Conservation (phyloP, 2,888 invertebrate genomes). For the Caenorhabditis plicata region DNA sequence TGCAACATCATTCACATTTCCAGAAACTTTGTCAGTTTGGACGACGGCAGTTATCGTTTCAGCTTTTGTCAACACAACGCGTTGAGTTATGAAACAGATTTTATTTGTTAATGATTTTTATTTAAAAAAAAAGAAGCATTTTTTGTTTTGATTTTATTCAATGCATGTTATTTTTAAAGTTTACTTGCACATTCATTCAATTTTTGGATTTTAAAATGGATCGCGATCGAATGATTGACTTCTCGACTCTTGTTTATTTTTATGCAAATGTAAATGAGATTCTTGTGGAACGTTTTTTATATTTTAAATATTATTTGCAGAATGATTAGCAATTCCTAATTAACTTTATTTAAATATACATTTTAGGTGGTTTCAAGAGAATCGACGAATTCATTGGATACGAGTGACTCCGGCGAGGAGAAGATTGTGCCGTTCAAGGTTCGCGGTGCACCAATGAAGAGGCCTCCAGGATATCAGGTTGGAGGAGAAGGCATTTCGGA, state of each 20-base stretch:
- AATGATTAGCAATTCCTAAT: not conserved
- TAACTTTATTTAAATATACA: not conserved
- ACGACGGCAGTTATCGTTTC: slow-evolving; percentile 28
- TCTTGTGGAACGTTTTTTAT: too few relatives aligned
- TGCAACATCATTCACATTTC: slow-evolving; percentile 1
- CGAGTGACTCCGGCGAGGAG: slow-evolving; percentile 49
- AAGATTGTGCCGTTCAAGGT: slow-evolving; percentile 68
- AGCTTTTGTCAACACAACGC: slow-evolving; percentile 28
- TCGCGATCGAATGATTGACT: too few relatives aligned
- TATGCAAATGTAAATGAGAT: not conserved
- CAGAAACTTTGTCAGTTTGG: slow-evolving; percentile 33
- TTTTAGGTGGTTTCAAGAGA: slow-evolving; percentile 44
- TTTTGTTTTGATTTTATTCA: too few relatives aligned
- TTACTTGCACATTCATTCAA: too few relatives aligned
- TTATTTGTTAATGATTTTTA: too few relatives aligned
- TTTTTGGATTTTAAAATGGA: too few relatives aligned
- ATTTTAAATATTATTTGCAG: too few relatives aligned
- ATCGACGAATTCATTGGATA: slow-evolving; percentile 46
- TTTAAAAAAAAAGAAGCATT: too few relatives aligned
- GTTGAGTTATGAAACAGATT: slow-evolving; percentile 10
- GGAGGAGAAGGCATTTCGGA: not conserved
- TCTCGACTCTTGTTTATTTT: not conserved
- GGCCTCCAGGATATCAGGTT: slow-evolving; percentile 84
- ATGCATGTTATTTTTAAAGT: too few relatives aligned
- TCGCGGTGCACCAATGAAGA: slow-evolving; percentile 78